Evolutionary conservation across 2,888 invertebrate species (phyloP), one percentile per base, ranked within the genome.

Genomic region (Ophion ellenae): DNA sequence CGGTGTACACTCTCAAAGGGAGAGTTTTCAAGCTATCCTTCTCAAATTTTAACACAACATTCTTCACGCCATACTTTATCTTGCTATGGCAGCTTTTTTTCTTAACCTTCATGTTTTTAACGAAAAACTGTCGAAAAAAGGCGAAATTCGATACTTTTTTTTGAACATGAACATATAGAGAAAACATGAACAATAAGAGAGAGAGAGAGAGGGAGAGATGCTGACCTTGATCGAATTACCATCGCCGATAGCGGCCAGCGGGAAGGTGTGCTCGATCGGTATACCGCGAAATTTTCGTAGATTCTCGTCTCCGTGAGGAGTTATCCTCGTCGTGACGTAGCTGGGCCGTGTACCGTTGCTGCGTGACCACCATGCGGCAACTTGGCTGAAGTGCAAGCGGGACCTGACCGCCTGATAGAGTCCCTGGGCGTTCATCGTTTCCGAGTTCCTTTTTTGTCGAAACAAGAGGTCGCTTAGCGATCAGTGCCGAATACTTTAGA

Each of bases 341-440:
- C 88, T 94, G 89, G 91, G 95, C 90, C 90, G 94, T 88, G 90
- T 73, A 47, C 91, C 95, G 89, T 91, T 92, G 89, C 93, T 94
- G 76, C 92, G 91, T 63, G 96, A 96, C 90, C 97, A 96, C 99
- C 99, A 99, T 80, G 99, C 98, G 75, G 98, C 97, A 89, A 99
- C 96, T 95, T 99, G 99, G 6, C 99, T 99, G 95, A 99, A 99
- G 95, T 99, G 98, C 85, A 99, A 96, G 94, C 98, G 98, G 7
- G 99, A 99, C 87, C 98, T 96, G 71, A 99, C 97, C 74, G 99
- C 99, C 94, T 98, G 98, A 92, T 98, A 96, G 89, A 99, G 95
- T 94, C 98, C 97, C 91, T 97, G 96, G 45, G 92, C 92, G 86
- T 94, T 93, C 93, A 94, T 94, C 88, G 92, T 93, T 87, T 93